A percentile compares a stretch with the other conserved stretches of the same genome.
These are phyloP conservation scores for Harpegnathos saltator DNA, from an alignment of 1,140 invertebrate species.

Conservation along the genomic window DNA sequence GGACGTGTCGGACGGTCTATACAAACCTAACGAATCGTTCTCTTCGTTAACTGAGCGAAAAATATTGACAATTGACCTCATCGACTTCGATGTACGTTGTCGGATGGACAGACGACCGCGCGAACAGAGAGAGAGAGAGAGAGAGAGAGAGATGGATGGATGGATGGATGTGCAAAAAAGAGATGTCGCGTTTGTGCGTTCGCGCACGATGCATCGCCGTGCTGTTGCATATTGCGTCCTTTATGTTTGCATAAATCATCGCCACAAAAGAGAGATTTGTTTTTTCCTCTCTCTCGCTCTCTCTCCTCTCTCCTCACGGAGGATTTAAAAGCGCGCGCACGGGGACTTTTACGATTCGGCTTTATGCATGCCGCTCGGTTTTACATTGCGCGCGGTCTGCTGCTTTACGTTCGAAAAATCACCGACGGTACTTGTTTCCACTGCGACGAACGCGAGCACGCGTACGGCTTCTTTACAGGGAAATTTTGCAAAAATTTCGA, in stretches of 20 bases:
- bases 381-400: neutral
- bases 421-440: no score
- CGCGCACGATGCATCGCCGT: neutral
- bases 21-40: conserved; percentile 44
- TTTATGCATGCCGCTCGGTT: conserved; percentile 3
- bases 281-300: neutral
- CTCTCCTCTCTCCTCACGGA: neutral
- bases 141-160: neutral
- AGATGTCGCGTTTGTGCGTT: conserved; percentile 5
- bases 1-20: conserved; percentile 8
- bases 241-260: conserved; percentile 41
- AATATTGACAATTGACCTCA: conserved; percentile 58
- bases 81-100: conserved; percentile 39
- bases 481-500: neutral
- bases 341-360: conserved; percentile 8
- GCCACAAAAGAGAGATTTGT: conserved; percentile 8
- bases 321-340: conserved; percentile 2
- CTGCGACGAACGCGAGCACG: no score
- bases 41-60: conserved; percentile 38
- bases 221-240: conserved; percentile 14
- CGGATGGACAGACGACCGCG: neutral
- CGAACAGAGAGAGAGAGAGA: neutral
- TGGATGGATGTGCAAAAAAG: conserved; percentile 8
- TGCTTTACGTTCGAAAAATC: no score
- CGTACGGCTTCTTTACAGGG: no score